Evolutionary conservation across 2,113 vertebrate species (phyloP).

Genomic region (Heliornis fulica): DNA sequence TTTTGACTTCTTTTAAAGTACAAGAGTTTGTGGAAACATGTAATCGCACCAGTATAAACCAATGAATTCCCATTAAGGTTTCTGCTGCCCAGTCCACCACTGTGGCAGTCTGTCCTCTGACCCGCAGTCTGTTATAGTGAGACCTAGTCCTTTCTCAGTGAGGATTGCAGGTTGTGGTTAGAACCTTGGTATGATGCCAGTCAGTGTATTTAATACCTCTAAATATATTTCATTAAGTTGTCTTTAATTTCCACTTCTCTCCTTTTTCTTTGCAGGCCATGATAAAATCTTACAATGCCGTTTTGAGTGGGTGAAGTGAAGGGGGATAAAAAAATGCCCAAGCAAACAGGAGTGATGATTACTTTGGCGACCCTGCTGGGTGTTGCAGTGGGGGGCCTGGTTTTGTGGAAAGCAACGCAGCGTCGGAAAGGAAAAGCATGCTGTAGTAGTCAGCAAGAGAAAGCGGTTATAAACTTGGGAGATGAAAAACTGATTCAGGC

Average conservation of each 20-base stretch:
- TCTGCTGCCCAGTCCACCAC: neutral
- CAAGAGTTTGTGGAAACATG: neutral
- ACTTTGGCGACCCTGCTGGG: conserved; percentile 84
- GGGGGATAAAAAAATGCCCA: conserved; percentile 79
- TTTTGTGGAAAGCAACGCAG: conserved; percentile 82
- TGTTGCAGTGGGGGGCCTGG: conserved; percentile 82
- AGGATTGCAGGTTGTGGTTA: neutral
- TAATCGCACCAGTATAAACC: neutral
- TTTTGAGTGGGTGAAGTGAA: conserved; percentile 37
- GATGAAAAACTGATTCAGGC: conserved; percentile 48
- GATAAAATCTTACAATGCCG: neutral
- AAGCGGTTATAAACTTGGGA: neutral
- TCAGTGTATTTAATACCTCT: neutral
- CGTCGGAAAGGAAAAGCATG: conserved; percentile 50
- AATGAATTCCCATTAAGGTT: neutral
- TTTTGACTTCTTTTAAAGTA: neutral
- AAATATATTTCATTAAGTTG: neutral
- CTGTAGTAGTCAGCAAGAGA: neutral
- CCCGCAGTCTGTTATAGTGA: neutral
- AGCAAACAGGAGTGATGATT: conserved; percentile 76
- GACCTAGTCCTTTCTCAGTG: neutral
- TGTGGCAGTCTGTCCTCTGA: neutral
- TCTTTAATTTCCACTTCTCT: neutral
- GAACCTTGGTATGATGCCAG: neutral
- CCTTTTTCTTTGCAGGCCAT: conserved; percentile 55